Conservation (phyloP, 2,113 vertebrate species). For the Willisornis vidua region DNA sequence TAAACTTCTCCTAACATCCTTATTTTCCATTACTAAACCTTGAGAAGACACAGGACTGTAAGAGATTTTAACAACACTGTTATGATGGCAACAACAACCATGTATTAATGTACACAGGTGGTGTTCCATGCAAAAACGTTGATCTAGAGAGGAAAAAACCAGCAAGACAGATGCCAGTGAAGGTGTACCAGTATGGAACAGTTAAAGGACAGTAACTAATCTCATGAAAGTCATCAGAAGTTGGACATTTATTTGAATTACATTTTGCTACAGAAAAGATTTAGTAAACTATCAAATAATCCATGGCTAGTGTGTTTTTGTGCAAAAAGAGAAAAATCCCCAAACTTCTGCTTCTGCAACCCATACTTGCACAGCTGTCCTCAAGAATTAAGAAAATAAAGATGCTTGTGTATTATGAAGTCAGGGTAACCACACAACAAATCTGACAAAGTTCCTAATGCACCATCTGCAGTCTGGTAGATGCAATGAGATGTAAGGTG, state of each 20-base stretch:
- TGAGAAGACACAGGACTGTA: fast-evolving
- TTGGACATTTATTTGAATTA: background rate
- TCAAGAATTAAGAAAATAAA: background rate
- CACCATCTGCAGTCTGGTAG: background rate
- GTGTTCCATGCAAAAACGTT: background rate
- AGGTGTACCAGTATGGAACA: background rate
- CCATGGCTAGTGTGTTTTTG: background rate
- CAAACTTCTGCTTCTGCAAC: background rate
- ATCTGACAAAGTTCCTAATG: background rate
- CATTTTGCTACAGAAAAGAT: background rate
- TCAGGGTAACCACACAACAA: background rate
- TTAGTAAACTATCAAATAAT: background rate
- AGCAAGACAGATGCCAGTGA: background rate
- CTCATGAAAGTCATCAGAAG: background rate
- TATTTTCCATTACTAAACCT: background rate
- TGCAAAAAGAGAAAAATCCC: background rate
- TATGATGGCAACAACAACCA: background rate
- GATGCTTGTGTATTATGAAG: background rate
- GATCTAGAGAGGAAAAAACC: background rate
- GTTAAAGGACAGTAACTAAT: background rate
- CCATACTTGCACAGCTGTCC: background rate
- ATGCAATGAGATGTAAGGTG: background rate
- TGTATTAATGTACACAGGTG: background rate
- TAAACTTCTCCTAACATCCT: background rate
- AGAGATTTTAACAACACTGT: background rate